Conservation (phyloP, 2,797 vertebrate species). For the Rhinichthys osculus region DNA sequence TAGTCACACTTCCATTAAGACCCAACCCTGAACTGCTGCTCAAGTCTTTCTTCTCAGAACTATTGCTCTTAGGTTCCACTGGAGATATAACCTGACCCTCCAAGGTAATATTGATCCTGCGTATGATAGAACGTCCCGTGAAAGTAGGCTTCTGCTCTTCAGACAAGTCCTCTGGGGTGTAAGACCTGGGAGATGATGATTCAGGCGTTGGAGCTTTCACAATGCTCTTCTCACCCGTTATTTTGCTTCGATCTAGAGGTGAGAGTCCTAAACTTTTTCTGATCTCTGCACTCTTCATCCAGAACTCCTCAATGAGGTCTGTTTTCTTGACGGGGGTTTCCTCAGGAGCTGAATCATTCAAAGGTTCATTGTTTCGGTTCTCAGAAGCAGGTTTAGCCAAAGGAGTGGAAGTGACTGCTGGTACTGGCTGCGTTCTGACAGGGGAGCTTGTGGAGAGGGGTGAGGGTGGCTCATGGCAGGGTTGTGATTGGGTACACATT, state of each 20-base stretch:
- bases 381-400: slow-evolving; percentile 73
- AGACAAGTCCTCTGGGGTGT: slow-evolving; percentile 66
- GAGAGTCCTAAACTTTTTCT: slow-evolving; percentile 91
- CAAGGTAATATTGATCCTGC: slow-evolving; percentile 82
- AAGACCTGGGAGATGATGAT: slow-evolving; percentile 71
- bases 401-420: slow-evolving; percentile 88
- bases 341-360: slow-evolving; percentile 71
- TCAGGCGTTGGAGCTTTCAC: slow-evolving; percentile 67
- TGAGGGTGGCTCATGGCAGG: slow-evolving; percentile 84
- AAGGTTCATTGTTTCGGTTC: slow-evolving; percentile 63
- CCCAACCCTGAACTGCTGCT: slow-evolving; percentile 93
- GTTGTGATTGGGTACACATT: slow-evolving; percentile 90
- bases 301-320: slow-evolving; percentile 95
- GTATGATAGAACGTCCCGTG: slow-evolving; percentile 80
- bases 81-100: slow-evolving; percentile 85
- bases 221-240: slow-evolving; percentile 74
- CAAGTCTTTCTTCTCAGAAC: slow-evolving; percentile 82
- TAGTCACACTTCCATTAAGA: slow-evolving; percentile 87
- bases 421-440: slow-evolving; percentile 87
- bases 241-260: slow-evolving; percentile 84
- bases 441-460: slow-evolving; percentile 83
- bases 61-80: slow-evolving; percentile 76
- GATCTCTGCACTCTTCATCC: slow-evolving; percentile 96
- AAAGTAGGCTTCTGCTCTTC: slow-evolving; percentile 79
- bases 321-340: slow-evolving; percentile 83